Conservation (phyloP, 2,888 invertebrate species). For the Drosophila monieri region DNA sequence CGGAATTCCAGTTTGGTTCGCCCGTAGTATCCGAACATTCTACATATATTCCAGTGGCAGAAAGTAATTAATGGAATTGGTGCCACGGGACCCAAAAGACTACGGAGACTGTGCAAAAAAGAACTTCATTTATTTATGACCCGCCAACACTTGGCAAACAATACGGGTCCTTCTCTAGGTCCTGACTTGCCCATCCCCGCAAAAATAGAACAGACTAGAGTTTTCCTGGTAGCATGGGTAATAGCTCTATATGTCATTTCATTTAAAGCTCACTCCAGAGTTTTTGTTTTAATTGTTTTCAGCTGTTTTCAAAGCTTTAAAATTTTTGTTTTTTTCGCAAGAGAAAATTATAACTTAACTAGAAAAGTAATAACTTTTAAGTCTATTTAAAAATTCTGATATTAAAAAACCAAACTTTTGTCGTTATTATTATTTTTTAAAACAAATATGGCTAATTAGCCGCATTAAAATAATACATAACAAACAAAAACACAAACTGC, state of each 20-base stretch:
- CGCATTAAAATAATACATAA: slow-evolving; percentile 2
- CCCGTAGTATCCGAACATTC: slow-evolving; percentile 13
- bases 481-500: background rate
- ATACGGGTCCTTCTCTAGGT: slow-evolving; percentile 25
- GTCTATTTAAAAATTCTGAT: too few species aligned
- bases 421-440: slow-evolving; percentile 4
- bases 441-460: slow-evolving; percentile 26
- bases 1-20: slow-evolving; percentile 19
- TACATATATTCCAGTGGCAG: slow-evolving; percentile 36
- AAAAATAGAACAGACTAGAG: slow-evolving; percentile 3
- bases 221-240: slow-evolving; percentile 21
- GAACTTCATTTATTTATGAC: slow-evolving; percentile 76
- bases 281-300: slow-evolving; percentile 2
- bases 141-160: slow-evolving; percentile 70
- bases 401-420: background rate
- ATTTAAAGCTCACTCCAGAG: slow-evolving; percentile 17
- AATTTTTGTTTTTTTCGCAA: background rate
- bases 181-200: slow-evolving; percentile 11
- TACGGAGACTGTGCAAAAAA: slow-evolving; percentile 54
- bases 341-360: background rate
- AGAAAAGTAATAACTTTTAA: background rate
- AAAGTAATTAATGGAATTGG: slow-evolving; percentile 70
- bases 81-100: slow-evolving; percentile 60
- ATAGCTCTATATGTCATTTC: slow-evolving; percentile 26
- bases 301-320: background rate